Evolutionary conservation across 2,113 vertebrate genomes (phyloP), one percentile per base, ranked within the genome.

Genomic region (Halcyon malimbica): DNA sequence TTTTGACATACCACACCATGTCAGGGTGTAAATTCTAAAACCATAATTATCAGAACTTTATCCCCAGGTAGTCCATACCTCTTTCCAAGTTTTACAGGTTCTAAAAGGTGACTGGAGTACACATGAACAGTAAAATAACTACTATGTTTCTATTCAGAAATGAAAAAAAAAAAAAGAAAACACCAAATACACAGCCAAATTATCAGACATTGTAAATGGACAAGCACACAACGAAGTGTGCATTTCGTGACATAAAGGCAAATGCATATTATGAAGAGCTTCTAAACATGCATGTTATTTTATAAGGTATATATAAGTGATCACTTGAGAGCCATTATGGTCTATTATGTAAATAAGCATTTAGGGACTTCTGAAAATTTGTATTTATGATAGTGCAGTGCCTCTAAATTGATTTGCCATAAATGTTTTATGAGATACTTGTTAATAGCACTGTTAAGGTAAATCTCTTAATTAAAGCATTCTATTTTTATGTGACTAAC

Each of bases 321-420:
- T 60, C 65, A 26, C 35, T 87, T 81, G 83, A 91, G 76, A 91
- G 24, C 39, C 69, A 87, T 96, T 84, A 62, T n/a, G 11, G 29
- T 84, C 65, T 94, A 73, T 89, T 87, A 93, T 25, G 82, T 87
- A 91, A 95, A 89, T 48, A 84, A 78, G 33, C 51, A 71, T 94
- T 91, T 67, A 95, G 35, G 20, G 87, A 82, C 73, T 89, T 94
- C 4, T n/a, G 39, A 86, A 96, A 94, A 68, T 60, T 88, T 59
- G 16, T 71, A 78, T 91, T 94, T 78, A 75, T 62, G 64, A 39
- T 64, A 62, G 25, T 17, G n/a, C 31, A 69, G 44, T 67, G 81
- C 5, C 20, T 90, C 73, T 68, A 44, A 83, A 78, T 84, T 63
- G 10, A 48, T 63, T 92, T 92, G 71, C 51, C 29, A 78, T 82